phyloP scores from a whole-genome alignment of 2,888 invertebrate genomes.

The Hedya salicella region DNA sequence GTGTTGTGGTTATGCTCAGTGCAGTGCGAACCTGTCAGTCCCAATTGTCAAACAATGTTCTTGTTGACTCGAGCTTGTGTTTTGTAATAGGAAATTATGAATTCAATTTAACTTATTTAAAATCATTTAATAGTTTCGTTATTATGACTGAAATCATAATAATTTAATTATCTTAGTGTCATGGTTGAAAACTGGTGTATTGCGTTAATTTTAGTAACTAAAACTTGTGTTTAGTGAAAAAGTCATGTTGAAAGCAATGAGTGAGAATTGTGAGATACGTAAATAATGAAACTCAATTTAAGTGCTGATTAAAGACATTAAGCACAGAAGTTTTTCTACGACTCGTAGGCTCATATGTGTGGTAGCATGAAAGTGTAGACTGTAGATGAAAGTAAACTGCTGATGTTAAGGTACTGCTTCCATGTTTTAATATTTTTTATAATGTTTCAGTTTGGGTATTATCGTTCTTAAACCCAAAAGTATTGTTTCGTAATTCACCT shows the following conservation, averaged over 20 bases:
- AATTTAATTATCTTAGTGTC: no score
- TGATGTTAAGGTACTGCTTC: conserved; percentile 15
- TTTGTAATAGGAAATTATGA: conserved; percentile 23
- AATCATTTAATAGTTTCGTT: conserved; percentile 1
- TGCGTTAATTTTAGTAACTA: not conserved
- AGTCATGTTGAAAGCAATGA: conserved; percentile 13
- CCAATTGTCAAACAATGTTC: conserved; percentile 39
- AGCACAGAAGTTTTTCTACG: not conserved
- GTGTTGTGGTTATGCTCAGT: not conserved
- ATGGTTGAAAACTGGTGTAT: not conserved
- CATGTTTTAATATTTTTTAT: not conserved
- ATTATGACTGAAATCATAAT: not conserved
- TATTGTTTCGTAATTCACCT: conserved; percentile 3
- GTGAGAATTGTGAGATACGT: conserved; percentile 29
- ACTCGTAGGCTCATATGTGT: conserved; percentile 5
- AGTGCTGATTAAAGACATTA: conserved; percentile 9
- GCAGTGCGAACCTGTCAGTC: conserved; percentile 27
- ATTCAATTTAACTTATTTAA: conserved; percentile 14
- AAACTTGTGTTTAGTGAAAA: conserved; percentile 24
- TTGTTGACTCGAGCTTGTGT: conserved; percentile 36
- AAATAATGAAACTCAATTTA: conserved; percentile 26
- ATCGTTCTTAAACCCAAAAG: not conserved
- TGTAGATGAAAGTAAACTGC: not conserved
- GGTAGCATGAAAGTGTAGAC: not conserved
- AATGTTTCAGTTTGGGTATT: not conserved